Percentiles rank a stretch among this genome's conserved stretches.
These are phyloP conservation scores for Chorisops tibialis DNA, from an alignment of 2,888 invertebrate species.

Conservation along the genomic window DNA sequence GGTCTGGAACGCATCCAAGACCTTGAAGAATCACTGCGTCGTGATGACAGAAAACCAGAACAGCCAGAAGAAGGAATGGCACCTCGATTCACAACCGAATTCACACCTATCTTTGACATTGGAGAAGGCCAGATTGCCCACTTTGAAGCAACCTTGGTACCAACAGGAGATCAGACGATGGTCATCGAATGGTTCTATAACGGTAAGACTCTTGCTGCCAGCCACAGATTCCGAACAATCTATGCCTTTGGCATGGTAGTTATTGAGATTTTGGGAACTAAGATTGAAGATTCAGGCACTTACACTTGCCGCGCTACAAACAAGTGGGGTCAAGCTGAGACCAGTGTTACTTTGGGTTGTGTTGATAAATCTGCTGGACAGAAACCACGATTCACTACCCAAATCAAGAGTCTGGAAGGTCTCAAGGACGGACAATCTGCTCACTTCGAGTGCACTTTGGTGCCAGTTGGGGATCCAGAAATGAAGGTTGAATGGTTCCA, in stretches of 20 bases:
- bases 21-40: constrained; percentile 79
- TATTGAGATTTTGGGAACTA: constrained; percentile 91
- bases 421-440: constrained; percentile 91
- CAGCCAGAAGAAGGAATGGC: constrained; percentile 78
- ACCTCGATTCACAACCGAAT: constrained; percentile 84
- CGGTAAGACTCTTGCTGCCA: constrained; percentile 80
- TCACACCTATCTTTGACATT: constrained; percentile 76
- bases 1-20: constrained; percentile 88
- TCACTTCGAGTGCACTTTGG: constrained; percentile 91
- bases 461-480: constrained; percentile 90
- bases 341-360: constrained; percentile 76
- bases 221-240: constrained; percentile 87
- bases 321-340: constrained; percentile 84
- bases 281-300: constrained; percentile 85
- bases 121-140: constrained; percentile 96
- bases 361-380: constrained; percentile 81
- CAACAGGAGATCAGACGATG: constrained; percentile 91
- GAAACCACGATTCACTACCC: constrained; percentile 84
- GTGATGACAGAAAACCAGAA: constrained; percentile 63
- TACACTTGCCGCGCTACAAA: constrained; percentile 88
- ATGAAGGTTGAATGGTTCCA: constrained; percentile 97
- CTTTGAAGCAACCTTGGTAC: constrained; percentile 94
- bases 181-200: constrained; percentile 96
- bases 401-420: constrained; percentile 77
- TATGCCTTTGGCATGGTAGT: constrained; percentile 98